Evolutionary conservation across 2,888 invertebrate species (phyloP).

Genomic region (Dolichomitus sp.): DNA sequence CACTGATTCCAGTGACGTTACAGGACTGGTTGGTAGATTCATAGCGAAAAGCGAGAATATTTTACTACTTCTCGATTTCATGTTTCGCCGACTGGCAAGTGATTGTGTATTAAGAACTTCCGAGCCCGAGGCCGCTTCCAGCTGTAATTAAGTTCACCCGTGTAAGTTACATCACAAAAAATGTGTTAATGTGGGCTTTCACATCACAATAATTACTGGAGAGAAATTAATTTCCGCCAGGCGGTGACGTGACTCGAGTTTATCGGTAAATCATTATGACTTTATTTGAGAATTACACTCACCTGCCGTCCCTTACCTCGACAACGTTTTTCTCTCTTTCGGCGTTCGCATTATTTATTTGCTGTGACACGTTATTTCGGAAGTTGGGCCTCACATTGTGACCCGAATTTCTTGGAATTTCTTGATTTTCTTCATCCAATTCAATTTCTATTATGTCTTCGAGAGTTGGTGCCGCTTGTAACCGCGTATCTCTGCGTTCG

Average conservation of each 20-base stretch:
- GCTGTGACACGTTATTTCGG: neutral
- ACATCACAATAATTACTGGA: slow-evolving; percentile 18
- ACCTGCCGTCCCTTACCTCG: slow-evolving; percentile 44
- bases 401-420: slow-evolving; percentile 10
- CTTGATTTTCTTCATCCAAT: slow-evolving; percentile 18
- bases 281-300: slow-evolving; percentile 20
- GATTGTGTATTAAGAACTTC: neutral
- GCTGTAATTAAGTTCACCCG: slow-evolving; percentile 19
- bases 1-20: slow-evolving; percentile 44
- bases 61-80: slow-evolving; percentile 37
- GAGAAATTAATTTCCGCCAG: slow-evolving; percentile 34
- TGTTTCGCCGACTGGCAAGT: neutral
- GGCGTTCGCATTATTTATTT: neutral
- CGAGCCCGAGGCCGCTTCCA: neutral
- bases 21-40: slow-evolving; percentile 48
- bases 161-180: neutral
- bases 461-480: slow-evolving; percentile 5
- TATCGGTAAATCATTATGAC: neutral
- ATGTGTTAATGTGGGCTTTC: neutral
- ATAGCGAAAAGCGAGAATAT: slow-evolving; percentile 48
- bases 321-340: slow-evolving; percentile 26
- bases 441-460: slow-evolving; percentile 40
- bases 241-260: neutral
- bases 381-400: neutral
- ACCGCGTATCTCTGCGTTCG: neutral